Evolutionary conservation across 2,888 invertebrate genomes (phyloP).

Genomic region (Eulithis testata): DNA sequence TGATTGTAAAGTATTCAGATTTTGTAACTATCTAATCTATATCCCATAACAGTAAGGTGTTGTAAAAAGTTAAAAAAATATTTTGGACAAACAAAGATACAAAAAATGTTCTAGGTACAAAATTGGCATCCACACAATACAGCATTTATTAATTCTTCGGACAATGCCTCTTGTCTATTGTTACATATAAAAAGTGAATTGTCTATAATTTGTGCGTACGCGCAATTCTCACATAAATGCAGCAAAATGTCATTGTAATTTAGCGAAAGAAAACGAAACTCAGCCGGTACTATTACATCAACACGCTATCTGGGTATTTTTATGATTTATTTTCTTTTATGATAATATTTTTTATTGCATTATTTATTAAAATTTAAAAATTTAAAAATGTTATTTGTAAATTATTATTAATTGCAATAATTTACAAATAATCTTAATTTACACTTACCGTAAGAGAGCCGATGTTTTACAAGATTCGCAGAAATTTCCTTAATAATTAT

Average conservation of each 20-base stretch:
- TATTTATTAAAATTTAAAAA: too few species aligned
- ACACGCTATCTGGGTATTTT: constrained; percentile 48
- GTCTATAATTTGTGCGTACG: constrained; percentile 41
- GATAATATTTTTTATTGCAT: neutral
- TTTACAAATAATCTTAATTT: constrained; percentile 8
- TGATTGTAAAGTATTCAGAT: too few species aligned
- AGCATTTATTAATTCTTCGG: constrained; percentile 33
- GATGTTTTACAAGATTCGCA: constrained; percentile 53
- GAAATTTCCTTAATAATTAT: constrained; percentile 54
- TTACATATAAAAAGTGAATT: constrained; percentile 44
- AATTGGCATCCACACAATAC: constrained; percentile 15
- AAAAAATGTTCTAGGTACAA: neutral
- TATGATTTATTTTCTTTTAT: constrained; percentile 19
- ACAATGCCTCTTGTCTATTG: constrained; percentile 41
- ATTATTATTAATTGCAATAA: too few species aligned
- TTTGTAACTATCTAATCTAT: too few species aligned
- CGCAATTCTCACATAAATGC: constrained; percentile 48
- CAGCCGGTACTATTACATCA: constrained; percentile 44
- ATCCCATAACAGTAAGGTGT: too few species aligned
- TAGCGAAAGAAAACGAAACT: constrained; percentile 55
- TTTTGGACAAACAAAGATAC: too few species aligned
- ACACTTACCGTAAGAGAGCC: constrained; percentile 70
- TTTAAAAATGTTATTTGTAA: neutral
- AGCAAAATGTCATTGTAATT: constrained; percentile 51
- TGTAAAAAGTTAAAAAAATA: too few species aligned